Conservation (phyloP, 1,140 invertebrate species). For the Bombus breviceps region DNA sequence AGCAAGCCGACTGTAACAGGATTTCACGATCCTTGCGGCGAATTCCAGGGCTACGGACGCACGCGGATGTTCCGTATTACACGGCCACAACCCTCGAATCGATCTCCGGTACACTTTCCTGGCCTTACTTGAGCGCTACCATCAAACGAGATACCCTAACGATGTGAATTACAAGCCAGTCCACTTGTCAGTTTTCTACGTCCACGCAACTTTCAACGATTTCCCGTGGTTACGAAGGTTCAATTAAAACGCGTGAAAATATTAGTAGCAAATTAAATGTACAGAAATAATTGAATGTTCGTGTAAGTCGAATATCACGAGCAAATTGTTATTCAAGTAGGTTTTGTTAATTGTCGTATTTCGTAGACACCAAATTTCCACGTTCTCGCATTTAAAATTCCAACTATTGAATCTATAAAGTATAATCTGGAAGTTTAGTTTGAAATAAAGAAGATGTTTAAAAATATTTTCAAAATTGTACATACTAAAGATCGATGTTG, state of each 20-base stretch:
- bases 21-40: slow-evolving; percentile 64
- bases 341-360: too few relatives aligned
- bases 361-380: too few relatives aligned
- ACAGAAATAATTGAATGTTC: too few relatives aligned
- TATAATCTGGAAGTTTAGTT: too few relatives aligned
- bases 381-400: too few relatives aligned
- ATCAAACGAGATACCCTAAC: slow-evolving; percentile 19
- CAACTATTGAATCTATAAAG: too few relatives aligned
- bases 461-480: too few relatives aligned
- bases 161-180: slow-evolving; percentile 32
- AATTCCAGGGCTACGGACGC: slow-evolving; percentile 15
- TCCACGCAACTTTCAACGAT: neutral
- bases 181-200: neutral
- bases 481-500: too few relatives aligned
- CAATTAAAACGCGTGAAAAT: neutral
- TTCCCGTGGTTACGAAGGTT: neutral
- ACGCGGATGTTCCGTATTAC: slow-evolving; percentile 46
- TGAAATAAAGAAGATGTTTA: too few relatives aligned
- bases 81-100: slow-evolving; percentile 32
- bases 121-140: slow-evolving; percentile 20
- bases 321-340: too few relatives aligned
- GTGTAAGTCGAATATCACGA: too few relatives aligned
- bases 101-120: slow-evolving; percentile 23
- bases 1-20: slow-evolving; percentile 42
- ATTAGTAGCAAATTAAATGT: too few relatives aligned